These are phyloP conservation scores for Melipona quadrifasciata DNA, from an alignment of 1,140 invertebrate genomes.

Conservation along the genomic window DNA sequence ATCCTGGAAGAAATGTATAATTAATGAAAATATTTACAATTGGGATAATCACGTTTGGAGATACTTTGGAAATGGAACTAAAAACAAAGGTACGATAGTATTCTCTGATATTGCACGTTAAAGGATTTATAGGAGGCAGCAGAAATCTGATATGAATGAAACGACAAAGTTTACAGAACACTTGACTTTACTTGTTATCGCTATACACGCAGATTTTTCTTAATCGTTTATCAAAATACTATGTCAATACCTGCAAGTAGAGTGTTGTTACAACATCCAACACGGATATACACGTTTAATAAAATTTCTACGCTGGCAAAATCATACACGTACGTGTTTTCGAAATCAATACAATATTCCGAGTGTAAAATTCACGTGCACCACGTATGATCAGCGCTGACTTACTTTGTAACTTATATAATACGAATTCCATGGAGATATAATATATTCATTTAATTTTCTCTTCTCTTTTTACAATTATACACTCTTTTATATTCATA, in stretches of 20 bases:
- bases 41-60: neutral
- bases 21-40: neutral
- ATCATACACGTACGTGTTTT: constrained; percentile 22
- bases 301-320: constrained; percentile 48
- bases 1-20: neutral
- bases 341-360: constrained; percentile 46
- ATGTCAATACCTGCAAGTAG: constrained; percentile 35
- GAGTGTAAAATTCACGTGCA: constrained; percentile 23
- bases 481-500: constrained; percentile 23
- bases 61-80: neutral
- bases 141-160: neutral
- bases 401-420: constrained; percentile 36
- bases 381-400: neutral
- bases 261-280: constrained; percentile 48
- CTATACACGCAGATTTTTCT: constrained; percentile 38
- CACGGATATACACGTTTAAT: constrained; percentile 45
- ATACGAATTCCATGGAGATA: constrained; percentile 6
- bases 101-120: too few relatives aligned
- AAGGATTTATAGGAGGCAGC: neutral
- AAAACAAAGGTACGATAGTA: neutral
- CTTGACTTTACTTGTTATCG: constrained; percentile 33
- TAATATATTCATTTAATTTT: constrained; percentile 35
- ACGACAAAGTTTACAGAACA: constrained; percentile 7
- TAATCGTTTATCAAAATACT: constrained; percentile 64
- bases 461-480: constrained; percentile 36